Evolutionary conservation across 2,113 vertebrate species (phyloP), one percentile per base, ranked within the genome.

Genomic region (Nycticryphes semicollaris): DNA sequence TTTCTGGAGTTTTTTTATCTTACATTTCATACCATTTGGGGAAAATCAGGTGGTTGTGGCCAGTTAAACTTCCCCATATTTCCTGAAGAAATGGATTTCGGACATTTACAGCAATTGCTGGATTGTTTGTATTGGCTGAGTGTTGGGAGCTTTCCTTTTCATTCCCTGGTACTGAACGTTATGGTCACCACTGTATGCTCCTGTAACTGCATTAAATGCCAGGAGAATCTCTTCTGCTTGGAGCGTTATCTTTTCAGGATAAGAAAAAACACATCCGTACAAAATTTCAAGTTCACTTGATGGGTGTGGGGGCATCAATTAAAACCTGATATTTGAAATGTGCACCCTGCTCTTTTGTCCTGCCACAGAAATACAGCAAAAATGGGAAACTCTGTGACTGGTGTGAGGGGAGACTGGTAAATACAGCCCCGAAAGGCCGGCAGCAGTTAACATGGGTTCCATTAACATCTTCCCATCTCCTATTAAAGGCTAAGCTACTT

Each of bases 401-500:
- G 35, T 37, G 47, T 3, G 57, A 88, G 72, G 30, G 68, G 51
- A 90, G 76, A 12, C 5, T 4, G 75, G 73, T 41, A 84, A 93
- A 81, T 9, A 11, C 37, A 75, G 83, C 84, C 66, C 83, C 57
- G 90, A 14, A 7, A 75, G 79, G 53, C 68, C 3, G 33, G 43
- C 1, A 31, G 35, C 51, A 75, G 17, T 60, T 93, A 92, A 67
- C 82, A n/a, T n/a, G n/a, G n/a, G n/a, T n/a, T n/a, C n/a, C n/a
- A n/a, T n/a, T n/a, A n/a, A n/a, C n/a, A 37, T 48, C 74, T 63
- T 23, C 41, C 80, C 10, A 69, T 63, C 89, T 48, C 33, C 62
- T 6, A 84, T 77, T 82, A 92, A 69, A 66, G 67, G 69, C 90
- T 96, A 92, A 97, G 92, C 95, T 84, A 74, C 94, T 95, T 94